Evolutionary conservation across 2,888 invertebrate species (phyloP), one percentile per base, ranked within the genome.

Genomic region (Eutolmus rufibarbis): DNA sequence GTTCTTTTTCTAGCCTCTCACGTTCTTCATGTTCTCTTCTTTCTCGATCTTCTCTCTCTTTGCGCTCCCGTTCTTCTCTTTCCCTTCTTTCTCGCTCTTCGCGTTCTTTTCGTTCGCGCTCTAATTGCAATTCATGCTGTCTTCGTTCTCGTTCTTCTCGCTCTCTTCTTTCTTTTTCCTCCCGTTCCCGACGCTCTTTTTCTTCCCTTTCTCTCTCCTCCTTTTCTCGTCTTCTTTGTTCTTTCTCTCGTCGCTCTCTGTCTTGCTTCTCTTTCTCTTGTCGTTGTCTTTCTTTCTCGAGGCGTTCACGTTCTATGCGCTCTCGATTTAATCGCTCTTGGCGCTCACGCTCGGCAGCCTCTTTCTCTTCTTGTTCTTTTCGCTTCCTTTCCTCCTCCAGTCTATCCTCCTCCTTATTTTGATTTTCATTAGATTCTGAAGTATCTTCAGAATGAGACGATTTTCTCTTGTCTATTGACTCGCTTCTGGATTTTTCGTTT

Each of bases 341-440:
- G 19, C 89, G 89, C 89, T 90, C 90, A 37, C 89, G 89, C 77
- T 89, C 89, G 7, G 19, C 31, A 34, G 34, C 14, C 81, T 91
- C 91, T 5, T 90, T 90, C 34, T 91, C 90, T 78, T 92, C 92
- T 89, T 92, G 92, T 88, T 92, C 92, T 89, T 92, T 89, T 90
- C 90, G 91, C 89, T 89, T 89, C 23, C 89, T 89, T 76, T 89
- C 91, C 87, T 90, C 91, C 34, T 91, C 88, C 28, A 90, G 90
- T 74, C 90, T 90, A 40, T 91, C 91, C 76, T 90, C 91, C 19
- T 90, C 90, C 57, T 87, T 91, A 89, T 31, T 89, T 56, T 89
- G 89, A n/a, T 88, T 87, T 56, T 90, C 90, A 5, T 12, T 88
- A 19, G 89, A 88, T 34, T 89, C 88, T 23, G 76, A 31, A 23